Percentiles rank a stretch among this genome's conserved stretches.
Conservation (phyloP, 2,113 vertebrate genomes). For the Colistium nudipinnis region DNA sequence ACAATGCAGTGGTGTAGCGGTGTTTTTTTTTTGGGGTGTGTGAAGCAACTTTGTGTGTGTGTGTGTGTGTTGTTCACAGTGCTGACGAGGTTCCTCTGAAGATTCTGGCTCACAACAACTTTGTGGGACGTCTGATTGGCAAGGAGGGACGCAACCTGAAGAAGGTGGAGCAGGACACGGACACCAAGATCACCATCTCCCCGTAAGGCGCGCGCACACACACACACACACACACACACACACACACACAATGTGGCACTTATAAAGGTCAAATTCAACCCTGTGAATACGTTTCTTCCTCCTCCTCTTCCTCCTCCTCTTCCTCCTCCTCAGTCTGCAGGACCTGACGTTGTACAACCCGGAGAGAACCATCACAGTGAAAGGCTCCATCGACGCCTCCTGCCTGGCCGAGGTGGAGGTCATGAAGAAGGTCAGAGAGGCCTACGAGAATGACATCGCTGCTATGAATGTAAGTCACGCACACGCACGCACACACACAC, state of each 20-base stretch:
- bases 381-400: slow-evolving; percentile 89
- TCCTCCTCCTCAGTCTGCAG: slow-evolving; percentile 82
- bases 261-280: too few relatives aligned
- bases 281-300: too few relatives aligned
- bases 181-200: slow-evolving; percentile 97
- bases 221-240: neutral
- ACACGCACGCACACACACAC: neutral
- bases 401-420: slow-evolving; percentile 91
- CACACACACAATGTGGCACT: too few relatives aligned
- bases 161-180: slow-evolving; percentile 95
- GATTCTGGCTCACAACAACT: slow-evolving; percentile 96
- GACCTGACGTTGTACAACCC: slow-evolving; percentile 95
- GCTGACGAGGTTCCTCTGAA: slow-evolving; percentile 96
- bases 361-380: slow-evolving; percentile 93
- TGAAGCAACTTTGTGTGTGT: neutral
- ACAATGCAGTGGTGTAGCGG: too few relatives aligned
- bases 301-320: neutral
- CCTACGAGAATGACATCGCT: slow-evolving; percentile 95
- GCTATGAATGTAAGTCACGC: slow-evolving; percentile 93
- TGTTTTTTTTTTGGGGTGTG: neutral
- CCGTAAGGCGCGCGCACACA: slow-evolving; percentile 81
- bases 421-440: slow-evolving; percentile 96
- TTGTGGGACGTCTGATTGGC: slow-evolving; percentile 94
- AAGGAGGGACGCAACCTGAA: slow-evolving; percentile 96
- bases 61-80: slow-evolving; percentile 66